phyloP scores from a whole-genome alignment of 2,888 invertebrate genomes.

The Clepsis dumicolana region DNA sequence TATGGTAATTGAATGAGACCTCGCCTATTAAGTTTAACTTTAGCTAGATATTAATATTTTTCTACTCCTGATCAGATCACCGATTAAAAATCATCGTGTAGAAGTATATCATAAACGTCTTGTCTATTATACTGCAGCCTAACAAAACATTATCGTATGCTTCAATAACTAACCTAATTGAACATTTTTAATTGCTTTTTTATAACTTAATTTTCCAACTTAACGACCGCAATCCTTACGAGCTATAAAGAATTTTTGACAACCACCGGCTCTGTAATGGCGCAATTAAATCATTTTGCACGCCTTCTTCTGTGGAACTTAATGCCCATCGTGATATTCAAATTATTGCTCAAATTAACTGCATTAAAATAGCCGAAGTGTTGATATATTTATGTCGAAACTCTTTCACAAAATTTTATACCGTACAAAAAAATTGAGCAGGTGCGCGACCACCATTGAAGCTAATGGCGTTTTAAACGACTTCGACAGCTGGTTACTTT shows the following conservation, averaged over 20 bases:
- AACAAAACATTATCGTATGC: not conserved
- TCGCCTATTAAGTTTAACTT: no score
- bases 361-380: slow-evolving; percentile 19
- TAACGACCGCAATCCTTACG: slow-evolving; percentile 18
- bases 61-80: no score
- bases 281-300: slow-evolving; percentile 33
- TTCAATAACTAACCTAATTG: not conserved
- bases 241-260: slow-evolving; percentile 35
- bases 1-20: no score
- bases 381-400: slow-evolving; percentile 43
- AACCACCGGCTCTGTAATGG: slow-evolving; percentile 30
- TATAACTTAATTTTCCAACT: slow-evolving; percentile 4
- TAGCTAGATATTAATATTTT: no score
- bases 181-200: not conserved
- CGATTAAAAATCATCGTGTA: no score
- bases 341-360: slow-evolving; percentile 10
- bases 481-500: slow-evolving; percentile 57
- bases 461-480: slow-evolving; percentile 57
- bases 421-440: slow-evolving; percentile 55
- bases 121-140: not conserved
- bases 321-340: slow-evolving; percentile 6
- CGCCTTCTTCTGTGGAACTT: slow-evolving; percentile 9
- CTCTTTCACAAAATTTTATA: slow-evolving; percentile 50
- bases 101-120: no score
- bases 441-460: slow-evolving; percentile 56